Evolutionary conservation across 2,113 vertebrate species (phyloP), one percentile per base, ranked within the genome.

Genomic region (Muntiacus muntjak): DNA sequence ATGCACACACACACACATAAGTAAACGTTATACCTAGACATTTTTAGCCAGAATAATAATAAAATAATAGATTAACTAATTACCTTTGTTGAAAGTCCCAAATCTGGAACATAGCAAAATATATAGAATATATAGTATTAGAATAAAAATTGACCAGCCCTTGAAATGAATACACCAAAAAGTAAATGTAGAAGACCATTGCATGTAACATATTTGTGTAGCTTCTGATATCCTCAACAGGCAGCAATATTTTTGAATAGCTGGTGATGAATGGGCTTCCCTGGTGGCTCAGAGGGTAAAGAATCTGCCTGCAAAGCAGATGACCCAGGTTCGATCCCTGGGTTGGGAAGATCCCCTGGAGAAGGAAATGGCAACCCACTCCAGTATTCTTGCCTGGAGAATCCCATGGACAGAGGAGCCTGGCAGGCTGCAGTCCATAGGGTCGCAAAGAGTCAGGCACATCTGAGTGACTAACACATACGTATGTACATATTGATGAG

Each of bases 1-100:
- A 76, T 76, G 71, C 23, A 14, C 1, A 1, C 12, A 14, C 1
- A 1, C 6, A 26, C 12, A 14, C 71, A 43, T 43, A 14, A 13
- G 23, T 76, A 43, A 76, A 26, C 36, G 26, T 25, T 43, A 74
- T 26, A 26, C 25, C 16, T 43, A 83, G 78, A 85, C 54, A 88
- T 43, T 64, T 81, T 96, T 90, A 93, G 43, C 57, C 30, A n/a
- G 10, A 74, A 62, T 84, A 88, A 89, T 82, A 95, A 82, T 85
- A 81, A 91, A 94, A 74, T 88, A 79, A 83, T 40, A 87, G 19
- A 23, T 78, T 58, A 91, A 81, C 60, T 64, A 71, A 30, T 52
- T 94, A 54, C 5, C 23, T 55, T 87, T 54, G 50, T 85, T 87
- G 50, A 78, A 10, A 92, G 30, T 71, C 76, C 33, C 82, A 87